Percentiles rank a stretch among this genome's conserved stretches.
Conservation (phyloP, 2,888 invertebrate genomes). For the Marasmarcha lunaedactyla region DNA sequence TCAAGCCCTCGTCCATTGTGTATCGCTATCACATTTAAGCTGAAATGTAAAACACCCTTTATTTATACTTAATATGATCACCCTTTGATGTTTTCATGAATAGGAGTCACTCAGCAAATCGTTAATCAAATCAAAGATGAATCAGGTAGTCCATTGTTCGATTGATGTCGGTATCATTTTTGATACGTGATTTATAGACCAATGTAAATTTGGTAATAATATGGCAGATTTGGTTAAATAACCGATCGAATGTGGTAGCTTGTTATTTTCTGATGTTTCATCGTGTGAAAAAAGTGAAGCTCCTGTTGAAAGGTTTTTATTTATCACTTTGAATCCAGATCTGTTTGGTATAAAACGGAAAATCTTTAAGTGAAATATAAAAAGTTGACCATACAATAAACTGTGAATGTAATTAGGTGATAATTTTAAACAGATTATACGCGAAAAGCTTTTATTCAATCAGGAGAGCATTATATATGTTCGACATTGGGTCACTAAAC, state of each 20-base stretch:
- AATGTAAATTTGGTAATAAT: constrained; percentile 40
- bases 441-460: too few relatives aligned
- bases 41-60: constrained; percentile 49
- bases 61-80: constrained; percentile 62
- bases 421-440: too few relatives aligned
- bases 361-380: too few relatives aligned
- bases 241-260: not conserved
- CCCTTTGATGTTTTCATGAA: constrained; percentile 59
- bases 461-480: too few relatives aligned
- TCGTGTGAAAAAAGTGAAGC: too few relatives aligned
- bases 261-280: too few relatives aligned
- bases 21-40: constrained; percentile 29
- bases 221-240: constrained; percentile 20
- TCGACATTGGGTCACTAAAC: too few relatives aligned
- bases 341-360: too few relatives aligned
- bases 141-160: constrained; percentile 64
- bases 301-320: too few relatives aligned
- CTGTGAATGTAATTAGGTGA: too few relatives aligned
- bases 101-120: constrained; percentile 66
- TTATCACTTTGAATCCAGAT: too few relatives aligned
- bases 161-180: constrained; percentile 47
- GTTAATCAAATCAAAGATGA: constrained; percentile 63
- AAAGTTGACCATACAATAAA: too few relatives aligned
- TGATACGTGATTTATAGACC: constrained; percentile 50
- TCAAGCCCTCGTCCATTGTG: constrained; percentile 15